A percentile compares a stretch with the other conserved stretches of the same genome.
phyloP scores from a whole-genome alignment of 2,797 vertebrate genomes.

The Chaenodraco wilsoni region DNA sequence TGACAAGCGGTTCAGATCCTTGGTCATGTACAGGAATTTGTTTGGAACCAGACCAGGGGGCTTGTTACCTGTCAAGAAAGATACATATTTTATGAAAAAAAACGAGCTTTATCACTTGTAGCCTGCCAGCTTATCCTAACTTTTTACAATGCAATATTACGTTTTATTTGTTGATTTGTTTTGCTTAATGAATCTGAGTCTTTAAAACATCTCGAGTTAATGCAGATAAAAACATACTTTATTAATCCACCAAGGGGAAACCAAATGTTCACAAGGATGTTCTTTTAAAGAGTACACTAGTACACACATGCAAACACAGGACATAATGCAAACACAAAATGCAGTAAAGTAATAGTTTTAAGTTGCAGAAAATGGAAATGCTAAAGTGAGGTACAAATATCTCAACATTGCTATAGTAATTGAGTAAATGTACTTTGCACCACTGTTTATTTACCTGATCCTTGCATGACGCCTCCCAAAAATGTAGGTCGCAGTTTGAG shows the following conservation, averaged over 20 bases:
- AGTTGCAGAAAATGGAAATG: neutral
- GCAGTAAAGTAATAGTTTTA: neutral
- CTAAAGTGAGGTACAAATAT: neutral
- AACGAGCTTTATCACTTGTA: neutral
- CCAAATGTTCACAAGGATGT: no score
- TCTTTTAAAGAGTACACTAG: no score
- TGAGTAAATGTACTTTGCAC: neutral
- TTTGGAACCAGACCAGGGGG: slow-evolving; percentile 87
- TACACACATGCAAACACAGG: no score
- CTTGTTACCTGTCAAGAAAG: slow-evolving; percentile 85
- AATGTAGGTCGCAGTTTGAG: slow-evolving; percentile 87
- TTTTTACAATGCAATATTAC: neutral
- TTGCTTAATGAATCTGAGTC: neutral
- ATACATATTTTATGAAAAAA: neutral
- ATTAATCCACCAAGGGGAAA: no score
- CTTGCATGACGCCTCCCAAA: slow-evolving; percentile 86
- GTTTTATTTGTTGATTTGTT: neutral
- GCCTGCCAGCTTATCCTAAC: no score
- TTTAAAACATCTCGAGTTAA: neutral
- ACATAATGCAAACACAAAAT: neutral
- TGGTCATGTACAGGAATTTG: slow-evolving; percentile 83
- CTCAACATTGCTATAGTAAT: neutral
- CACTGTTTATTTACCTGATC: slow-evolving; percentile 79
- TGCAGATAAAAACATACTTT: no score
- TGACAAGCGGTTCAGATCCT: slow-evolving; percentile 81